These are phyloP conservation scores for Aethes cnicana DNA, from an alignment of 2,888 invertebrate species.

Conservation along the genomic window DNA sequence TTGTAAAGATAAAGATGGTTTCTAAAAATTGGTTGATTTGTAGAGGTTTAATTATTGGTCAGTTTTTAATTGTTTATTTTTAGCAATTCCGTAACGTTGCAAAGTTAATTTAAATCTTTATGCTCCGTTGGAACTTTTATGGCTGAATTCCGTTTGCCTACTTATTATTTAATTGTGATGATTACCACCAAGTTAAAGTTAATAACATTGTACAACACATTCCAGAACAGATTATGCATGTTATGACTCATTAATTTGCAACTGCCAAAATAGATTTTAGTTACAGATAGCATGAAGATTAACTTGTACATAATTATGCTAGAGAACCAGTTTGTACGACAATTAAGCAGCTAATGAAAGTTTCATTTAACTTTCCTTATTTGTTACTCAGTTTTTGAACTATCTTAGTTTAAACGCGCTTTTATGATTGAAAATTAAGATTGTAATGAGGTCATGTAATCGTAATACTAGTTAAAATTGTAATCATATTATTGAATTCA, in stretches of 20 bases:
- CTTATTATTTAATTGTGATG: background rate
- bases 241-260: constrained; percentile 26
- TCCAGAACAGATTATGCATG: background rate
- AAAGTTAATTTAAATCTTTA: constrained; percentile 1
- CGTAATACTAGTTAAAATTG: no score
- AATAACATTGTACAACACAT: background rate
- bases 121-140: background rate
- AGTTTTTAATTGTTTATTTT: constrained; percentile 31
- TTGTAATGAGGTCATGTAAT: no score
- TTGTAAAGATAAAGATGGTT: background rate
- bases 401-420: no score
- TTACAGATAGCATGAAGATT: no score
- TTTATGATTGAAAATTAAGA: no score
- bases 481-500: no score
- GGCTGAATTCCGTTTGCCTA: background rate
- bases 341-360: no score
- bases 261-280: constrained; percentile 10
- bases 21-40: constrained; percentile 4
- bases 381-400: no score
- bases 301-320: no score
- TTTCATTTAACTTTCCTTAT: no score
- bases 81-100: constrained; percentile 15
- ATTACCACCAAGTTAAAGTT: background rate
- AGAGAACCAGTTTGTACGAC: no score
- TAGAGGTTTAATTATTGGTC: constrained; percentile 17